Evolutionary conservation across 2,888 invertebrate species (phyloP), one percentile per base, ranked within the genome.

Genomic region (Conops quadrifasciatus): DNA sequence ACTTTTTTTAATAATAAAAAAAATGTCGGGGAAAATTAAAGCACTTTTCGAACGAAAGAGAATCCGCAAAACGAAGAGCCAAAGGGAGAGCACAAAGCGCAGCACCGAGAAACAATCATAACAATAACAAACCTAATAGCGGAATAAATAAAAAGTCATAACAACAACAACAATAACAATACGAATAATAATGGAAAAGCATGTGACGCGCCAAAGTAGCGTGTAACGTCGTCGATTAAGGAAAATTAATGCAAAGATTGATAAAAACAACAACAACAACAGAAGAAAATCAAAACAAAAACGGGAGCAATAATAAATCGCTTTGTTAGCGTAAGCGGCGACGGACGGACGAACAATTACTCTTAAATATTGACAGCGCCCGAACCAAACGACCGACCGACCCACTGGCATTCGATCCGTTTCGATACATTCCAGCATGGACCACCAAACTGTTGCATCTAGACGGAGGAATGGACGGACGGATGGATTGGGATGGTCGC

Each of bases 91-190:
- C 65, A 51, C 64, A 64, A 30, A 65, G 49, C 65, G 30, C 26
- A 30, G 53, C 53, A 30, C 47, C 47, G 63, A 63, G 24, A 47
- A 63, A 63, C 53, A 51, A 63, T 47, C 63, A 28, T 56, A 66
- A 66, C 36, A 66, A 66, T 56, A 67, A 67, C 28, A 67, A 59
- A 45, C 56, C 43, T 59, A 67, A 67, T 67, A 47, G 45, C n/a
- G 43, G 16, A 66, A 62, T 45, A 36, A n/a, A 43, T 43, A 58
- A 60, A 43, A 16, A 9, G 11, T 51, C 47, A 51, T n/a, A 65
- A 26, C 1, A 51, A 28, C 30, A 16, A 26, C 11, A 64, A 64
- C 28, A 51, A 59, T 43, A 45, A 47, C 15, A 58, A 16, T 43
- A 36, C n/a, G n/a, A 43, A 24, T 56, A 47, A 62, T 65, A 66